A percentile compares a stretch with the other conserved stretches of the same genome.
phyloP scores from a whole-genome alignment of 37 sponge, comb jelly and placozoan genomes.

The Chondrosia reniformis region DNA sequence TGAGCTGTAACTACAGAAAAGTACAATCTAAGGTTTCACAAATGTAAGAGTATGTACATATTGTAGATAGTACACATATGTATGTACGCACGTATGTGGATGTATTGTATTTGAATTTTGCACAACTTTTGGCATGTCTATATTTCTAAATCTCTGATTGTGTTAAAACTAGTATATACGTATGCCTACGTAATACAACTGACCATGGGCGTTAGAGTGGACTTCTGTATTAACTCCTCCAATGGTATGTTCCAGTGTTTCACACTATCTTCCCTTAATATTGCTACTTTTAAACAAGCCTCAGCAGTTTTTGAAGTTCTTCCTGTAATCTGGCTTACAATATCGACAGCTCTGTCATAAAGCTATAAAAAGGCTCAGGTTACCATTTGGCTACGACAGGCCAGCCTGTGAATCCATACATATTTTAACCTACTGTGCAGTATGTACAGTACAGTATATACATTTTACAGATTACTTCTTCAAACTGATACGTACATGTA shows the following conservation, averaged over 20 bases:
- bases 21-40: background rate
- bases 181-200: background rate
- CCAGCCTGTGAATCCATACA: no score
- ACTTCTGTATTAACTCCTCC: background rate
- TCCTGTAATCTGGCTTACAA: background rate
- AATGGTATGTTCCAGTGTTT: background rate
- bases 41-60: background rate
- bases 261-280: background rate
- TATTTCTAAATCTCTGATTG: background rate
- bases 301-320: background rate
- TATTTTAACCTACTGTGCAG: no score
- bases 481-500: no score
- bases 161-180: no score
- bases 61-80: background rate
- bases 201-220: background rate
- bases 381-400: no score
- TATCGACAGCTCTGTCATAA: slow-evolving; percentile 3
- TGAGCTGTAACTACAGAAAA: no score
- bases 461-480: no score
- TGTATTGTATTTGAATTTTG: background rate
- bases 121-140: background rate
- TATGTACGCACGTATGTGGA: background rate
- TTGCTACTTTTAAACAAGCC: slow-evolving; percentile 5
- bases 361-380: background rate
- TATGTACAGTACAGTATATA: no score